Percentiles rank a stretch among this genome's conserved stretches.
phyloP scores from a whole-genome alignment of 2,888 invertebrate genomes.

The Hydroisotoma schaefferi region DNA sequence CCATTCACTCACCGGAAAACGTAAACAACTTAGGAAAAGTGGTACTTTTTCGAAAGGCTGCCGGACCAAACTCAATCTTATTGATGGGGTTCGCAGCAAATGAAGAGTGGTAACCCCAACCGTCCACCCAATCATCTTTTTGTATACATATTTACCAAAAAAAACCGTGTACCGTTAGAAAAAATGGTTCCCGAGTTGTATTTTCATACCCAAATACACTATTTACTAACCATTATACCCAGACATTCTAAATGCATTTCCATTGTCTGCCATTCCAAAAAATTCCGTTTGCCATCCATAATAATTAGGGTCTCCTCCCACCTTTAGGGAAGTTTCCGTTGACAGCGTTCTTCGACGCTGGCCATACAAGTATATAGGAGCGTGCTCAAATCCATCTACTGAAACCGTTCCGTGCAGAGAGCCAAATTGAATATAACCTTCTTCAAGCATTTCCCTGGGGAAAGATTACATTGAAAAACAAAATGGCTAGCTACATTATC shows the following conservation, averaged over 20 bases:
- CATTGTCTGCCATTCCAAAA: constrained; percentile 37
- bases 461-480: neutral
- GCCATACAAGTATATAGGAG: constrained; percentile 57
- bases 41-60: constrained; percentile 12
- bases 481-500: too few species aligned
- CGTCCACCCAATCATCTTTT: constrained; percentile 46
- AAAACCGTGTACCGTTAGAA: too few species aligned
- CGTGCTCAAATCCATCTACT: constrained; percentile 53
- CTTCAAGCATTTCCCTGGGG: constrained; percentile 41
- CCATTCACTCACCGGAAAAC: constrained; percentile 30
- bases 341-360: constrained; percentile 50
- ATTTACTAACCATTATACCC: constrained; percentile 25
- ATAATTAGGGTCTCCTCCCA: neutral
- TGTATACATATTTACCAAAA: too few species aligned
- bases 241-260: constrained; percentile 39
- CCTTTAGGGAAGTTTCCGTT: too few species aligned
- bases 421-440: constrained; percentile 65
- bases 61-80: constrained; percentile 28
- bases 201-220: neutral
- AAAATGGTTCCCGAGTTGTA: neutral
- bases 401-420: constrained; percentile 59
- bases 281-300: constrained; percentile 29
- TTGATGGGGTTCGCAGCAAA: constrained; percentile 14
- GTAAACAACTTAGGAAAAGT: constrained; percentile 39
- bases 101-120: constrained; percentile 33